Base-by-base conservation (phyloP, 1,140 invertebrate species). In the Harlomillsia oculata region DNA sequence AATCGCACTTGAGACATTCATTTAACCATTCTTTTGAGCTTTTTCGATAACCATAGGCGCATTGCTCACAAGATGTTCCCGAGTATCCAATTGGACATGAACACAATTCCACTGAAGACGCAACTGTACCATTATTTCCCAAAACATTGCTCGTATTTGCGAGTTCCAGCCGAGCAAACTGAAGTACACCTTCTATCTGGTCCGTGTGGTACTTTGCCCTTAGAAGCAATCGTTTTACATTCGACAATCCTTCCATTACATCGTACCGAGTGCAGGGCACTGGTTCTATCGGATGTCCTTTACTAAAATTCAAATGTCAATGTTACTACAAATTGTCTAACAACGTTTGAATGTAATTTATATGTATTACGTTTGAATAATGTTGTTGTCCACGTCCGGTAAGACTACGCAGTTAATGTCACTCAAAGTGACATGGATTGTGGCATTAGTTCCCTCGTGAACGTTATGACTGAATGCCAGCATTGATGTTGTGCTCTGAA, bases 141-240 rank as follows among this genome's bases (percentile, higher is more conserved):
- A 16, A 11, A 5, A 5, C 20, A 8, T 37, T 23, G n/a, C 21
- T 36, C 8, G 29, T 2, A 37, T 55, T 36, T 3, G 63, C 58
- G 11, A 2, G 50, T 41, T 62, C 53, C 20, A 62, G 26, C 1
- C 8, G 11, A 0, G 52, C 60, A 14, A 36, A 39, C 18, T 58
- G 54, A 14, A 65, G 30, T 80, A 76, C 79, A 34, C 84, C 87
- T 74, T 95, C 89, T 55, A 89, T 83, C 74, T 99, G 94, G 69
- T 94, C 90, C 0, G 87, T 88, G 69, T 97, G 90, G 71, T 85
- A 98, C 51, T 89, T 88, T 0, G 90, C 91, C 50, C 92, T 77
- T 23, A 98, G 78, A 64, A 97, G 76, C 14, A 98, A 67, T 26
- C 83, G 74, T 56, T 84, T 81, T 0, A 99, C 67, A 62, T 89